Evolutionary conservation across 2,113 vertebrate genomes (phyloP), one percentile per base, ranked within the genome.

Genomic region (Arothron firmamentum): DNA sequence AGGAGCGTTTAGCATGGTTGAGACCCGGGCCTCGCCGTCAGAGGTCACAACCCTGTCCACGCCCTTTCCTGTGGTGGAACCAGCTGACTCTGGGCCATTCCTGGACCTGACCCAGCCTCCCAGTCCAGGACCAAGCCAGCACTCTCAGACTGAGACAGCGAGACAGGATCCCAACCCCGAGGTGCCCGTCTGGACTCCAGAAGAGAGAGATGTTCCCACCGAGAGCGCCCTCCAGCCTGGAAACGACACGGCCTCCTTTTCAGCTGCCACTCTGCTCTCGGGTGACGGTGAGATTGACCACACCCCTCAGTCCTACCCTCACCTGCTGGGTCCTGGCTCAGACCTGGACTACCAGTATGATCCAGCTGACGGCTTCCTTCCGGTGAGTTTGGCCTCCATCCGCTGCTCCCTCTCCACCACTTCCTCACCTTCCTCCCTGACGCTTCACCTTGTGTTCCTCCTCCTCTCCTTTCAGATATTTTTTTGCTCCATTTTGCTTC

Each of bases 291-390:
- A 98, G 83, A 89, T 90, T 0, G 93, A 96, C 65, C 92, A 82
- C 4, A 84, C 88, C 50, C 80, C 90, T n/a, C 87, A 92, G 14
- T 86, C 90, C 16, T 94, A 92, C 70, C 90, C 92, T 56, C 90
- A 88, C 41, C 90, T 95, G 61, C 74, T 91, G 62, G 92, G 93
- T 59, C 83, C 90, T 10, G 93, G 92, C 77, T 90, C 90, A 55
- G 92, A 93, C 74, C 81, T 93, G 0, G 94, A 97, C 88, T 98
- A 95, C 88, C 94, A 96, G 78, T 93, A 93, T 62, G 95, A 97
- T 74, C 83, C 85, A 48, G 90, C 91, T 42, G 92, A 93, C 52
- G 89, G 88, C 75, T 92, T 92, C 81, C 92, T 96, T 72, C 92
- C 90, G 93, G 96, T 97, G 87, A 94, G 92, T 90, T 78, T 52